Conservation (phyloP, 2,113 vertebrate genomes). For the Acrocephalus arundinaceus region DNA sequence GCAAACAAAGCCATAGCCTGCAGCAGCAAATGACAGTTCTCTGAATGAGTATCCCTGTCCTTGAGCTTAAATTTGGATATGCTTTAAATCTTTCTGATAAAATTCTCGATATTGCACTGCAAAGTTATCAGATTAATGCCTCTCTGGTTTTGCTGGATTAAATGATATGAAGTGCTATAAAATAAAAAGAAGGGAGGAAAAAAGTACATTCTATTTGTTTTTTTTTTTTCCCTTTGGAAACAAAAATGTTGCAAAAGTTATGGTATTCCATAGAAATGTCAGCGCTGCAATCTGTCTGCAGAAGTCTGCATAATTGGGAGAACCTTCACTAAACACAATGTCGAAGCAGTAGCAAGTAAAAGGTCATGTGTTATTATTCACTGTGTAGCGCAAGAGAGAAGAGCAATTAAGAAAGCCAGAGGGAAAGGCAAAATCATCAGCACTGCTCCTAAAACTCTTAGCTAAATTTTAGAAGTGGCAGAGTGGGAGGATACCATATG, state of each 20-base stretch:
- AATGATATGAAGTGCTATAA: not conserved
- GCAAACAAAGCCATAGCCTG: conserved; percentile 39
- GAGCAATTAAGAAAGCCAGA: conserved; percentile 42
- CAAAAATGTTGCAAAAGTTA: conserved; percentile 29
- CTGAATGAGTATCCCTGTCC: conserved; percentile 25
- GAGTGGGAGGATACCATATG: conserved; percentile 42
- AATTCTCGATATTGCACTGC: not conserved
- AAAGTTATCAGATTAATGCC: conserved; percentile 10
- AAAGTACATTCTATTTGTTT: not conserved
- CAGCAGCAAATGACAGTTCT: conserved; percentile 29
- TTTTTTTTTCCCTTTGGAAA: not conserved
- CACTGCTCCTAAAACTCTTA: not conserved
- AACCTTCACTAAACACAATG: conserved; percentile 36
- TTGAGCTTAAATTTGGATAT: conserved; percentile 40
- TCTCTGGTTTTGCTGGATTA: not conserved
- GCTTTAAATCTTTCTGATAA: conserved; percentile 50
- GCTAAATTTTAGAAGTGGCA: conserved; percentile 11
- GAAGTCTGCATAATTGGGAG: conserved; percentile 35
- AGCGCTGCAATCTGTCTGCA: conserved; percentile 25
- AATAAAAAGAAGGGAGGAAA: not conserved
- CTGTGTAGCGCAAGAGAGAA: conserved; percentile 8
- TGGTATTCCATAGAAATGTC: conserved; percentile 35
- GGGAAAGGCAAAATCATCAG: conserved; percentile 21
- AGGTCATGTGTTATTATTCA: conserved; percentile 45
- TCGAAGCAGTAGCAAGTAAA: conserved; percentile 35